Evolutionary conservation across 2,797 vertebrate genomes (phyloP), one percentile per base, ranked within the genome.

Genomic region (Gallinago nigripennis): DNA sequence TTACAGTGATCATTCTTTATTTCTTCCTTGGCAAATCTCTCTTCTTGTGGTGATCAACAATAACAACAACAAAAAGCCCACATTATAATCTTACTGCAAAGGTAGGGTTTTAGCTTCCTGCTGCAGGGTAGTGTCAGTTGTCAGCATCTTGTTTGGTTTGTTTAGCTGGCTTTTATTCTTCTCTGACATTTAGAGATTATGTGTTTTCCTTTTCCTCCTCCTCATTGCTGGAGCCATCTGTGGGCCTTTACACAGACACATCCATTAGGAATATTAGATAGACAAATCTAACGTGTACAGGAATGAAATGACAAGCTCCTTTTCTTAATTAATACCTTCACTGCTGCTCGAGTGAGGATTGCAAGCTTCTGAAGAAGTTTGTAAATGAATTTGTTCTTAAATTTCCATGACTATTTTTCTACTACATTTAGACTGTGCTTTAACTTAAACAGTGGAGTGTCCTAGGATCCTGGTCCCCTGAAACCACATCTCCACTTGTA

Each of bases 231-330:
- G 78, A 94, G 71, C 96, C 94, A 94, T 95, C 93, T 96, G 91
- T 92, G 83, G 71, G 81, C 39, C 86, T 95, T 94, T 86, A 88
- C 50, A 63, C 72, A 96, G 88, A 89, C 56, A 85, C 65, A 89
- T 89, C 86, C 90, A 92, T 94, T 96, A 95, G 90, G 88, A 96
- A 92, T 95, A 94, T 72, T 80, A 94, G 90, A 86, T 11, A 95
- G 88, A 91, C 82, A 87, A 87, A 92, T 54, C 65, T 91, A 94
- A 95, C 72, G 65, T 83, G 53, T 21, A 39, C 45, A 72, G 69
- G 61, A 92, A 43, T 81, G 94, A 93, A 84, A 88, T 69, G 53
- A 89, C 89, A 93, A 86, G 66, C 41, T 90, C 39, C 7, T 93
- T 81, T 83, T 65, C 85, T 88, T 96, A 94, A 92, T 96, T 94